Evolutionary conservation across 2,113 vertebrate genomes (phyloP).

Genomic region (Todiramphus saurophagus): DNA sequence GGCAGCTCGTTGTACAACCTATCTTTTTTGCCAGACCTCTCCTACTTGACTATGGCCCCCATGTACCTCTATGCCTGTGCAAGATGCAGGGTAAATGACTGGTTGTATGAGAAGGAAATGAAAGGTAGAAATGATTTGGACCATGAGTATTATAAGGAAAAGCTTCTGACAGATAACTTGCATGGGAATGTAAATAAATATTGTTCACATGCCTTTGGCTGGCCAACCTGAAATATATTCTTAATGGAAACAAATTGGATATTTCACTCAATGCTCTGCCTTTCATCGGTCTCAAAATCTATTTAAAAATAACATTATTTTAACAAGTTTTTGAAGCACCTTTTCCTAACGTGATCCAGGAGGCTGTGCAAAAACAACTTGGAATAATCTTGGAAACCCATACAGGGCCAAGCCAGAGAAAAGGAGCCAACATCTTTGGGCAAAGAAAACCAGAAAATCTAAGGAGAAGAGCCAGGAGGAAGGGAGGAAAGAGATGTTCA

Average conservation of each 20-base stretch:
- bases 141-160: neutral
- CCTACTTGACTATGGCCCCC: neutral
- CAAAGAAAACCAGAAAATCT: conserved; percentile 33
- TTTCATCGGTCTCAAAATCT: neutral
- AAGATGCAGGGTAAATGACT: neutral
- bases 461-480: conserved; percentile 14
- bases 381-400: conserved; percentile 26
- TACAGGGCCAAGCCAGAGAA: neutral
- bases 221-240: neutral
- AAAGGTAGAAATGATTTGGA: neutral
- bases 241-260: neutral
- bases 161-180: neutral
- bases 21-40: neutral
- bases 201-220: neutral
- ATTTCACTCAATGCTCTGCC: neutral
- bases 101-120: neutral
- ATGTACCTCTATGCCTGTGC: neutral
- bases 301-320: conserved; percentile 31
- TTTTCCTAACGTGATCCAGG: conserved; percentile 28
- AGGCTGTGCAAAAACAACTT: conserved; percentile 35
- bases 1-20: accelerated
- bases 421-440: conserved; percentile 39
- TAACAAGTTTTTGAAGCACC: conserved; percentile 26
- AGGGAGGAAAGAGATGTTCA: neutral
- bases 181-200: neutral